Evolutionary conservation across 2,888 invertebrate genomes (phyloP).

Genomic region (Eumacrocentrus americanus): DNA sequence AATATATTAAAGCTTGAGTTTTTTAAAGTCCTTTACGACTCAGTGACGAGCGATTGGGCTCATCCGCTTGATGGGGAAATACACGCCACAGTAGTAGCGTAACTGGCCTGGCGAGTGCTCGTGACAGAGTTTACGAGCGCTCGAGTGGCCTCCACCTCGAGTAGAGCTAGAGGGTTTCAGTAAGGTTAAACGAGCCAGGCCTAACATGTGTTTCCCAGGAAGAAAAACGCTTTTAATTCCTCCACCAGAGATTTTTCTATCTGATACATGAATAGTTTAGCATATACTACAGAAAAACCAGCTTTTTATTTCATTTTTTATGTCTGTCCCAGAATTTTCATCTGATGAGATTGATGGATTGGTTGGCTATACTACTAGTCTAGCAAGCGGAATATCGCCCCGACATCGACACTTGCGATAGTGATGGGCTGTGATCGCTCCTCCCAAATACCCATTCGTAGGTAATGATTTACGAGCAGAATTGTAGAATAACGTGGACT

Average conservation of each 20-base stretch:
- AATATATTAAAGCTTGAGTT: too few relatives aligned
- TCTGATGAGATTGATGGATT: too few relatives aligned
- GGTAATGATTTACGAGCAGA: background rate
- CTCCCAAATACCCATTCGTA: background rate
- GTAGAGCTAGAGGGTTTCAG: slow-evolving; percentile 32
- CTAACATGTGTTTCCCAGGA: slow-evolving; percentile 34
- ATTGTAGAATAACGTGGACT: background rate
- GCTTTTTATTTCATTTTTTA: background rate
- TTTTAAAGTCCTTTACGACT: slow-evolving; percentile 7
- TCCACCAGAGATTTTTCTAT: slow-evolving; percentile 6
- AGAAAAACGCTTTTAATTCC: slow-evolving; percentile 21
- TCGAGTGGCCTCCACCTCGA: slow-evolving; percentile 33
- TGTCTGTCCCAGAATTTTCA: too few relatives aligned
- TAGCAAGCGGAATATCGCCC: too few relatives aligned
- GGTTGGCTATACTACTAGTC: too few relatives aligned
- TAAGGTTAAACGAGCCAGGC: slow-evolving; percentile 24
- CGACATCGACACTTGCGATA: slow-evolving; percentile 33
- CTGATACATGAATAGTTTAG: too few relatives aligned
- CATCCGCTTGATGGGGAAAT: slow-evolving; percentile 31
- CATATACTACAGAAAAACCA: too few relatives aligned
- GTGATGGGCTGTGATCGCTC: background rate
- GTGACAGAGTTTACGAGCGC: slow-evolving; percentile 41
- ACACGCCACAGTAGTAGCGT: slow-evolving; percentile 8
- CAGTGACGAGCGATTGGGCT: slow-evolving; percentile 25
- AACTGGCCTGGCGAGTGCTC: slow-evolving; percentile 31